Evolutionary conservation across 2,113 vertebrate genomes (phyloP).

Genomic region (Lycocorax pyrrhopterus): DNA sequence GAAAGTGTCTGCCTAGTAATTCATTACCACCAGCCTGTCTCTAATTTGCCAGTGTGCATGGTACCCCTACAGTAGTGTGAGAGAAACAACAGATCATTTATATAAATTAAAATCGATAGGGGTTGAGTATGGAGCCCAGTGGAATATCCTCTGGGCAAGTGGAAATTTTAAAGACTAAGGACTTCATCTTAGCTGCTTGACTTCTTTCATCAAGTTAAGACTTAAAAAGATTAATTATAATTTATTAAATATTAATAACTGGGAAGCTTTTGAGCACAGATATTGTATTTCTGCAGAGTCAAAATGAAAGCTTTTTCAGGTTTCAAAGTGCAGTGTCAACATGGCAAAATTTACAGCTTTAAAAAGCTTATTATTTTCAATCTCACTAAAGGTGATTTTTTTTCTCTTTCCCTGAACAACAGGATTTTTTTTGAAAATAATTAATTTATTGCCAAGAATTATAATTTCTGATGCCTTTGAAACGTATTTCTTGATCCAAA

Average conservation of each 20-base stretch:
- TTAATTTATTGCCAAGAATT: not conserved
- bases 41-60: slow-evolving; percentile 32
- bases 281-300: not conserved
- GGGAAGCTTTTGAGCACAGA: slow-evolving; percentile 50
- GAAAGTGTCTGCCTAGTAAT: slow-evolving; percentile 8
- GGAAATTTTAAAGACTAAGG: slow-evolving; percentile 48
- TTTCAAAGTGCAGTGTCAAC: not conserved
- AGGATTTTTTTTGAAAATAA: not conserved
- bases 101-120: slow-evolving; percentile 69
- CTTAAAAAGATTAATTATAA: slow-evolving; percentile 71
- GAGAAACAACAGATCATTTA: slow-evolving; percentile 64
- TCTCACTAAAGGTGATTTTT: not conserved
- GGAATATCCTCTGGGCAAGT: slow-evolving; percentile 55
- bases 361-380: not conserved
- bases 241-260: slow-evolving; percentile 62
- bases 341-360: not conserved
- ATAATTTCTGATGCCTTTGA: not conserved
- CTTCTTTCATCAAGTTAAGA: slow-evolving; percentile 62
- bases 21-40: slow-evolving; percentile 33
- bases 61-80: not conserved
- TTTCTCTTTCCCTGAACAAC: not conserved
- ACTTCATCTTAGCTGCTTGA: slow-evolving; percentile 64
- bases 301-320: not conserved
- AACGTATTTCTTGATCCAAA: not conserved
- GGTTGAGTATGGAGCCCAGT: slow-evolving; percentile 24